These are phyloP conservation scores for Empidonax traillii DNA, from an alignment of 2,113 vertebrate species.

Conservation along the genomic window DNA sequence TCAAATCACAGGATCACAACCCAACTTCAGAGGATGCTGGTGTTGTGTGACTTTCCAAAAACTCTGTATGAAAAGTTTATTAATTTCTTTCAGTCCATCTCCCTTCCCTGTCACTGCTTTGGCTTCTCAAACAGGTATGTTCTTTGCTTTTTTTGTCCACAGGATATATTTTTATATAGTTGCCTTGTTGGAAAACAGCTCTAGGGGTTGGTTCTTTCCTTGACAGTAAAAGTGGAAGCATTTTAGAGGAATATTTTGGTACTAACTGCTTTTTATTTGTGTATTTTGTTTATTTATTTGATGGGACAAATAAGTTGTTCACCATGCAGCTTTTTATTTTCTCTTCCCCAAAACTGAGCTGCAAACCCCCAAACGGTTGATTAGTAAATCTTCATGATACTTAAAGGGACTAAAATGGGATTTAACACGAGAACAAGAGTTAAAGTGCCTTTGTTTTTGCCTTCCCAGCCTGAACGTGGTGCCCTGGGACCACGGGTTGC, in stretches of 20 bases:
- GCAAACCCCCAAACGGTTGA: background rate
- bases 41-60: constrained; percentile 70
- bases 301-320: background rate
- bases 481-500: constrained; percentile 79
- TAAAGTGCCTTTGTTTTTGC: rapidly evolving
- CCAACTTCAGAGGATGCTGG: constrained; percentile 76
- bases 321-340: background rate
- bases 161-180: background rate
- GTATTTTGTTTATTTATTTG: no score
- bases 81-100: constrained; percentile 68
- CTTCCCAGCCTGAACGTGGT: constrained; percentile 72
- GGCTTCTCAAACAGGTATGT: constrained; percentile 71
- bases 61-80: constrained; percentile 73
- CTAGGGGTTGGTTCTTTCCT: background rate
- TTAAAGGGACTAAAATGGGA: background rate
- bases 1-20: constrained; percentile 69
- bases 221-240: background rate
- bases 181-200: background rate
- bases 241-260: background rate
- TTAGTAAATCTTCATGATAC: background rate
- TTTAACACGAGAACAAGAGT: rapidly evolving
- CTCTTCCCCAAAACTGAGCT: background rate
- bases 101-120: constrained; percentile 67
- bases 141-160: background rate
- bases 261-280: background rate